phyloP scores from a whole-genome alignment of 2,888 invertebrate genomes.

The Nemapogon koenigi region DNA sequence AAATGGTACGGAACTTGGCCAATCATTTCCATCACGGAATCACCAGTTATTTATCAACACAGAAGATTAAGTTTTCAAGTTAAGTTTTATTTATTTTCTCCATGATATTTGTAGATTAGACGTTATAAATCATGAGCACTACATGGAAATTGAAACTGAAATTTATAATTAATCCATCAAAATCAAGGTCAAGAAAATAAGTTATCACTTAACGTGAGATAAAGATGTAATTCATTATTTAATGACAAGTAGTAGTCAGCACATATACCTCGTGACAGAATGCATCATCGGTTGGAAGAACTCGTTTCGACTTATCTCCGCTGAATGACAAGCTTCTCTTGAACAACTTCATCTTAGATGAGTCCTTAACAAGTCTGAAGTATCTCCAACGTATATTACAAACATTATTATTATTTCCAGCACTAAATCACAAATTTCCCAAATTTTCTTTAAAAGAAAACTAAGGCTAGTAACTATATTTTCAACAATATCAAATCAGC shows the following conservation, averaged over 20 bases:
- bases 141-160: too few relatives aligned
- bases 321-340: constrained; percentile 58
- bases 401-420: neutral
- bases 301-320: constrained; percentile 57
- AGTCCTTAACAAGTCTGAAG: too few relatives aligned
- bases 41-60: too few relatives aligned
- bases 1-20: too few relatives aligned
- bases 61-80: too few relatives aligned
- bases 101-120: too few relatives aligned
- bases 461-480: constrained; percentile 1
- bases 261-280: constrained; percentile 52
- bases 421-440: constrained; percentile 1
- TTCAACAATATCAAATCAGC: constrained; percentile 11
- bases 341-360: constrained; percentile 53
- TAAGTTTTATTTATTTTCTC: too few relatives aligned
- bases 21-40: too few relatives aligned
- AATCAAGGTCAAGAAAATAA: too few relatives aligned
- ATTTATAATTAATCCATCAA: too few relatives aligned
- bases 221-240: constrained; percentile 20
- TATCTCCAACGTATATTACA: too few relatives aligned
- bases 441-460: neutral
- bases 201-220: neutral
- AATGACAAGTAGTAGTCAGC: neutral
- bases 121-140: too few relatives aligned
- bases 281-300: constrained; percentile 47